phyloP scores from a whole-genome alignment of 2,113 vertebrate genomes.

The Nycticorax nycticorax region DNA sequence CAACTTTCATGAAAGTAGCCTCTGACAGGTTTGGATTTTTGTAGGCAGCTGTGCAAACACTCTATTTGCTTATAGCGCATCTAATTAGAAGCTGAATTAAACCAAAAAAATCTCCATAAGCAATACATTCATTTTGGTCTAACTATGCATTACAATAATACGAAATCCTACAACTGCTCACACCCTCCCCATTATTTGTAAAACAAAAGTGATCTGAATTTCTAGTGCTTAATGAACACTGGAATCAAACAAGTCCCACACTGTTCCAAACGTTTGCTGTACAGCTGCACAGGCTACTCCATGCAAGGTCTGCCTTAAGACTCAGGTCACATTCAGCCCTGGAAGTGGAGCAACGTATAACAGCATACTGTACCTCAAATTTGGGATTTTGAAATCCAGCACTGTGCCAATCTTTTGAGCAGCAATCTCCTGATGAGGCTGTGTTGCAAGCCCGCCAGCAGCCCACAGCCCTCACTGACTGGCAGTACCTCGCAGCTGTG shows the following conservation, averaged over 20 bases:
- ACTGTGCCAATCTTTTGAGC: neutral
- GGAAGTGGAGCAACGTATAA: fast-evolving
- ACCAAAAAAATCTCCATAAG: neutral
- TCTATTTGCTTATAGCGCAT: neutral
- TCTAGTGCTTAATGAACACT: neutral
- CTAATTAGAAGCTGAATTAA: neutral
- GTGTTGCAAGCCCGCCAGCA: neutral
- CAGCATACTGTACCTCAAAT: neutral
- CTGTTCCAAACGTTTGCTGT: neutral
- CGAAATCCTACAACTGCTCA: neutral
- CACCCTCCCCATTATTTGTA: neutral
- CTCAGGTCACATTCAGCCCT: neutral
- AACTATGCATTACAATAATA: neutral
- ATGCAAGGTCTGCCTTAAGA: neutral
- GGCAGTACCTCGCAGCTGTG: neutral
- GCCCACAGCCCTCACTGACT: neutral
- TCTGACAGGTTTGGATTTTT: neutral
- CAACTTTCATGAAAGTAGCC: neutral
- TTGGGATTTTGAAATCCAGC: neutral
- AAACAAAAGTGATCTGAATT: neutral
- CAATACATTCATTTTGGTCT: neutral
- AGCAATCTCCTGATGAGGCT: neutral
- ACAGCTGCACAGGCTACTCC: neutral
- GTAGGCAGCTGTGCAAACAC: neutral
- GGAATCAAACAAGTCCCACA: neutral